Evolutionary conservation across 2,113 vertebrate species (phyloP), one percentile per base, ranked within the genome.

Genomic region (Syngnathoides biaculeatus): DNA sequence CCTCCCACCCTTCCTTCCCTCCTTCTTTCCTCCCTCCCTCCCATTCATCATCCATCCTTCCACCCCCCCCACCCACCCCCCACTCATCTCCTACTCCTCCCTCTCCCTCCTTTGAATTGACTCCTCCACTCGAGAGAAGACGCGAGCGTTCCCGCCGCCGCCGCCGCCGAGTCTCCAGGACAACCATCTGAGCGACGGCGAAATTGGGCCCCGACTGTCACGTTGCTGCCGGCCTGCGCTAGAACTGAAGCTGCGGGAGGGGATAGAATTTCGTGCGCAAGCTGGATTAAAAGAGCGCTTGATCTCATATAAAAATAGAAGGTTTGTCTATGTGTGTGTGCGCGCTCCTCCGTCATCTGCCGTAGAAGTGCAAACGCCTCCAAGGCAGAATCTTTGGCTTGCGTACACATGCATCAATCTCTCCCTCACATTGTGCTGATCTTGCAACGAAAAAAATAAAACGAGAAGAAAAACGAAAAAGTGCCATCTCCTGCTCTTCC

Each of bases 51-150:
- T n/a, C n/a, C n/a, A n/a, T n/a, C n/a, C n/a, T n/a, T n/a, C n/a
- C n/a, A n/a, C n/a, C n/a, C n/a, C n/a, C n/a, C n/a, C n/a, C n/a
- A n/a, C n/a, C n/a, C n/a, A n/a, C n/a, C n/a, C n/a, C n/a, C n/a
- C n/a, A n/a, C n/a, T n/a, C n/a, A n/a, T n/a, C n/a, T n/a, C n/a
- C n/a, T n/a, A n/a, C n/a, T n/a, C n/a, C n/a, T n/a, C n/a, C n/a
- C n/a, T n/a, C n/a, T n/a, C n/a, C n/a, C n/a, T n/a, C n/a, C n/a
- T n/a, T n/a, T n/a, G n/a, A n/a, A 73, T 80, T 78, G 77, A 64
- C 56, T 52, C 48, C 55, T 53, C 45, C 53, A 50, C 75, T 81
- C 72, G n/a, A n/a, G n/a, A n/a, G 55, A 62, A 79, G 39, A 80
- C 56, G 47, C 26, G n/a, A n/a, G n/a, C n/a, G n/a, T n/a, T n/a